Conservation (phyloP, 2,888 invertebrate genomes). For the Exocentrus adspersus region DNA sequence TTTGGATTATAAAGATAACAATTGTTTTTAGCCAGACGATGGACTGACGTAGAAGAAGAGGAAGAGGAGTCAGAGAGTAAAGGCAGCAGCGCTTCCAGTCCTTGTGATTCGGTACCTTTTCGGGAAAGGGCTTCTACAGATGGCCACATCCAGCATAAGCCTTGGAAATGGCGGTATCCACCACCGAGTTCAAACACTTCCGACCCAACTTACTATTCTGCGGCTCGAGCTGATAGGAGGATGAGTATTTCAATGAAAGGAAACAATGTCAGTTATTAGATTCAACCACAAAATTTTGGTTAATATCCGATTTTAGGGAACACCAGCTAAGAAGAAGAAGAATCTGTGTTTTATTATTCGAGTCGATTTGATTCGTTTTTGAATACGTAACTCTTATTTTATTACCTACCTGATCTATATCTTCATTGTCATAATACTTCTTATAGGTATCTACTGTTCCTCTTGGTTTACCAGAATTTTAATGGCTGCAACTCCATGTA, state of each 20-base stretch:
- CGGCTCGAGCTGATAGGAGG: constrained; percentile 69
- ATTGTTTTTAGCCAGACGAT: constrained; percentile 60
- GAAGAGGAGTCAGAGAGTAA: constrained; percentile 61
- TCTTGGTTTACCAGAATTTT: too few relatives aligned
- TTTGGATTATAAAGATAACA: too few relatives aligned
- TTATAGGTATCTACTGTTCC: too few relatives aligned
- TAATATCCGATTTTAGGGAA: too few relatives aligned
- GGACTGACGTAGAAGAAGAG: constrained; percentile 72
- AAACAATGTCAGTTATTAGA: constrained; percentile 67
- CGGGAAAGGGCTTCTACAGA: constrained; percentile 82
- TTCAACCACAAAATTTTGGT: background rate
- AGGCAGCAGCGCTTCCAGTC: constrained; percentile 55
- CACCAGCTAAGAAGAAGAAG: too few relatives aligned
- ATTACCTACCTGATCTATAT: too few relatives aligned
- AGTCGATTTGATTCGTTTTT: too few relatives aligned
- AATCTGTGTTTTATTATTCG: too few relatives aligned
- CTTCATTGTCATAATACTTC: too few relatives aligned
- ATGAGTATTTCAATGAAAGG: constrained; percentile 84
- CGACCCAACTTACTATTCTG: constrained; percentile 56
- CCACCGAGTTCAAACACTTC: constrained; percentile 60
- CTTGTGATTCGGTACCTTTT: constrained; percentile 67
- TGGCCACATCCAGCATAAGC: constrained; percentile 70
- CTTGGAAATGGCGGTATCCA: constrained; percentile 69
- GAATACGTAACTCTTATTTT: too few relatives aligned
- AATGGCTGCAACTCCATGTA: too few relatives aligned